Base-by-base conservation (phyloP, 2,888 invertebrate genomes). In the Trichogramma evanescens region DNA sequence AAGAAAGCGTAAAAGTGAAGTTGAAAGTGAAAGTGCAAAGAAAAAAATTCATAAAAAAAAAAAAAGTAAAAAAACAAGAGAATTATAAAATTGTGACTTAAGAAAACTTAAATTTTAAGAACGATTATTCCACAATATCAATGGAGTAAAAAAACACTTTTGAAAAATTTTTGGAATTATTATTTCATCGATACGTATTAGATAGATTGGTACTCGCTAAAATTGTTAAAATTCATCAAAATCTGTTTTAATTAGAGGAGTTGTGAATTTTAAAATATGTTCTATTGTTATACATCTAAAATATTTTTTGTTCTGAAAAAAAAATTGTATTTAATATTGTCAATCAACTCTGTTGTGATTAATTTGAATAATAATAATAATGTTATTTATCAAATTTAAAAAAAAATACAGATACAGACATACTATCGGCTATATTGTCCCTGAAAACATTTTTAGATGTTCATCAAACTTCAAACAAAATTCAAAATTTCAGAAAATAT, bases 11-110 rank as follows among this genome's bases (percentile, higher is more conserved):
- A 26, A 26, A 26, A 26, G 26, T 26, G 26, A 26, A 26, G 26
- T 26, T 26, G 26, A 26, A 26, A 26, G 26, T 26, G 26, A 26
- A 26, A 26, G 26, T 26, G 26, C 26, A 13, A 62, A 66, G 55
- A n/a, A 51, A 0, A 52, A n/a, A 51, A 65, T 56, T 3, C 43
- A 62, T 10, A 71, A 69, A 58, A 73, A 72, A 60, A 51, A 64
- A 5, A 73, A 72, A 63, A 61, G 49, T 13, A 62, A 58, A 53
- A 58, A 40, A 39, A 49, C 54, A 41, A 54, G 45, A 54, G 56
- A 56, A 38, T 50, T 42, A 56, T 49, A 54, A 50, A 56, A 49
- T 7, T 52, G 60, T 8, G 56, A 59, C 48, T 64, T 61, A n/a
- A 26, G 55, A n/a, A 26, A 26, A 26, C 26, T 2, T 26, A 26